These are phyloP conservation scores for Erpobdella octoculata DNA, from an alignment of 2,888 invertebrate species.

Conservation along the genomic window DNA sequence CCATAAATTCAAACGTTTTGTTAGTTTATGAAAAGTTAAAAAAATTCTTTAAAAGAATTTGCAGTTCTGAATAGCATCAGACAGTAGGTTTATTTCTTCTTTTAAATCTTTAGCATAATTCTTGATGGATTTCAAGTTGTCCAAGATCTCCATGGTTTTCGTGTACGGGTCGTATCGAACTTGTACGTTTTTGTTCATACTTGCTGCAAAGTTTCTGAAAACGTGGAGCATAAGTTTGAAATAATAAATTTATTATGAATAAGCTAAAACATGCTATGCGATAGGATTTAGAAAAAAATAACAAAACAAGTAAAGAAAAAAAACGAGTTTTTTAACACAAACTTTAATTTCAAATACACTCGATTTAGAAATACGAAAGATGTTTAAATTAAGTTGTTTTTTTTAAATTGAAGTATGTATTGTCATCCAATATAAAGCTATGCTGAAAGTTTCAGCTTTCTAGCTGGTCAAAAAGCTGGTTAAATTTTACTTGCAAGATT, in stretches of 20 bases:
- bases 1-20: no score
- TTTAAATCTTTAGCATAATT: slow-evolving; percentile 60
- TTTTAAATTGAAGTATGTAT: not conserved
- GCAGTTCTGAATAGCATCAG: no score
- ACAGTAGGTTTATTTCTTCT: slow-evolving; percentile 31
- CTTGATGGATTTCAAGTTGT: slow-evolving; percentile 80
- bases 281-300: no score
- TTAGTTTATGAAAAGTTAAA: no score
- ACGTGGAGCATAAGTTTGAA: no score
- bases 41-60: no score
- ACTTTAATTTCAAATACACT: not conserved
- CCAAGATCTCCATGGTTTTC: slow-evolving; percentile 80
- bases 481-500: no score
- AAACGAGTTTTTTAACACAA: not conserved
- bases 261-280: no score
- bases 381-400: not conserved
- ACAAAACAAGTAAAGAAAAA: not conserved
- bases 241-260: no score
- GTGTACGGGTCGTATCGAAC: slow-evolving; percentile 90
- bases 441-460: no score
- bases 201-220: slow-evolving; percentile 49
- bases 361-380: not conserved
- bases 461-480: no score
- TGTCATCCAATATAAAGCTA: no score
- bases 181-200: slow-evolving; percentile 88